A percentile compares a stretch with the other conserved stretches of the same genome.
Conservation (phyloP, 2,888 invertebrate species). For the Acholoe squamosa region DNA sequence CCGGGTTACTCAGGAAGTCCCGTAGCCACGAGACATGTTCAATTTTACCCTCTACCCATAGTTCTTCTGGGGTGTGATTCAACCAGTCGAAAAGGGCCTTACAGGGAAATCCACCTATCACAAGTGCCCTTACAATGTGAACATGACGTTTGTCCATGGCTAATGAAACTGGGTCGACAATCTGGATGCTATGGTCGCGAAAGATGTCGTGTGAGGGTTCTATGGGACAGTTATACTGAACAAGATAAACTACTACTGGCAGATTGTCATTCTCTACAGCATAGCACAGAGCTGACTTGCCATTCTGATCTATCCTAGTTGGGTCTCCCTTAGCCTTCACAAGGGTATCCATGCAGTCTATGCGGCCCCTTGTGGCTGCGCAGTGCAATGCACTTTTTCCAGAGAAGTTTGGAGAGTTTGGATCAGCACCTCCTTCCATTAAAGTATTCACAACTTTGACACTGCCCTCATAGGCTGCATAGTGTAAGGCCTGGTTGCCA, state of each 20-base stretch:
- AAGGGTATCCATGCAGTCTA: constrained; percentile 60
- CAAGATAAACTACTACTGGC: constrained; percentile 56
- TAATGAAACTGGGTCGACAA: constrained; percentile 63
- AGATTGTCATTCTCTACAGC: constrained; percentile 64
- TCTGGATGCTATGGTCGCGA: background rate
- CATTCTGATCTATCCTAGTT: constrained; percentile 51
- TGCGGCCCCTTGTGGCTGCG: constrained; percentile 64
- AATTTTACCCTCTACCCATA: constrained; percentile 63
- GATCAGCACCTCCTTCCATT: constrained; percentile 62
- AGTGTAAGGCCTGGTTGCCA: constrained; percentile 81
- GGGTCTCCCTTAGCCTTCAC: constrained; percentile 51
- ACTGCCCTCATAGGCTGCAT: constrained; percentile 65
- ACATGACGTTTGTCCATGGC: constrained; percentile 67
- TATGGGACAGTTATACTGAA: constrained; percentile 55
- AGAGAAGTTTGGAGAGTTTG: constrained; percentile 64
- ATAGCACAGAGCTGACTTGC: constrained; percentile 65
- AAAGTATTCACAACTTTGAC: constrained; percentile 60
- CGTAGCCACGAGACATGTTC: constrained; percentile 65
- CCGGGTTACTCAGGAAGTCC: constrained; percentile 61
- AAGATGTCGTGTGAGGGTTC: background rate
- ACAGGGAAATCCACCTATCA: constrained; percentile 65
- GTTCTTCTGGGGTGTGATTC: constrained; percentile 38
- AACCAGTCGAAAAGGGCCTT: constrained; percentile 65
- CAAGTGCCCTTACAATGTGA: constrained; percentile 64
- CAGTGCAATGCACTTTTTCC: constrained; percentile 65